phyloP scores from a whole-genome alignment of 1,140 invertebrate genomes.

The Ceratoteleas bidentatus region DNA sequence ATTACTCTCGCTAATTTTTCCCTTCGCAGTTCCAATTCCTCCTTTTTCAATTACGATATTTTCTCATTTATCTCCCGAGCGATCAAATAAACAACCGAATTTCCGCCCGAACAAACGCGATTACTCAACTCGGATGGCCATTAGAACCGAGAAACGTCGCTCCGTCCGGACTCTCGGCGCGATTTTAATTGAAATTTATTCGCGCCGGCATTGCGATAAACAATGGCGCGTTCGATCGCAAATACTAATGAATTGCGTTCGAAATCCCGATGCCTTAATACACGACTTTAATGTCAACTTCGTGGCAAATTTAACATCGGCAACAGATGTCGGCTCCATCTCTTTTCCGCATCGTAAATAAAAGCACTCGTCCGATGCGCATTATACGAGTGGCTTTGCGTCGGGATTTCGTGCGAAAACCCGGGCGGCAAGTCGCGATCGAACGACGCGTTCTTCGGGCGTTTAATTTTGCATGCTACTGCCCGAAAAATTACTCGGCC shows the following conservation, averaged over 20 bases:
- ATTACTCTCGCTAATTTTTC: too few species aligned
- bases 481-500: constrained; percentile 34
- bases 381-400: constrained; percentile 45
- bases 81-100: too few species aligned
- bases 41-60: too few species aligned
- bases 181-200: not conserved
- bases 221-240: too few species aligned
- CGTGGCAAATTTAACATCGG: constrained; percentile 56
- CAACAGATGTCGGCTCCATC: constrained; percentile 45
- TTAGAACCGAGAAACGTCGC: too few species aligned
- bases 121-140: too few species aligned
- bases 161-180: too few species aligned
- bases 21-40: too few species aligned
- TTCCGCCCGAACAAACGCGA: too few species aligned
- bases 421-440: constrained; percentile 33
- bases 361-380: constrained; percentile 19
- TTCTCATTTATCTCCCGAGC: too few species aligned
- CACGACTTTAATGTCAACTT: constrained; percentile 57
- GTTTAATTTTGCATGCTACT: constrained; percentile 47
- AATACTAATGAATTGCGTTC: too few species aligned
- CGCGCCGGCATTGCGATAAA: too few species aligned
- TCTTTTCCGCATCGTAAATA: constrained; percentile 49
- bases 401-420: constrained; percentile 45
- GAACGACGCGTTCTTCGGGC: constrained; percentile 16
- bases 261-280: constrained; percentile 33